Evolutionary conservation across 2,888 invertebrate genomes (phyloP).

Genomic region (Kuschelorhynchus macadamiae): DNA sequence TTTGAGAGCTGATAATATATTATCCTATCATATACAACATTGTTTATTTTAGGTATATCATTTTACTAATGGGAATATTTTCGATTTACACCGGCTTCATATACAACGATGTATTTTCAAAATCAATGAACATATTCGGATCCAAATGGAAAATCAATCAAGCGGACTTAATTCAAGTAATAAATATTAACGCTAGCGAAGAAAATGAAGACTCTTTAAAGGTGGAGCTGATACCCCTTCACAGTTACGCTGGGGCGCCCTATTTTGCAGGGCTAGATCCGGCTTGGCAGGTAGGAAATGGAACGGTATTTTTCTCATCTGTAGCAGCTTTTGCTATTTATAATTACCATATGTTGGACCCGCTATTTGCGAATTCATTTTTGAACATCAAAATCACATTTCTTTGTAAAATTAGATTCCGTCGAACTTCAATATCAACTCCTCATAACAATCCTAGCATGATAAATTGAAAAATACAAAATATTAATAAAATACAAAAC

Average conservation of each 20-base stretch:
- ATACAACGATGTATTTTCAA: conserved; percentile 85
- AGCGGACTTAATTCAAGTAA: conserved; percentile 42
- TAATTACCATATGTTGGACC: too few relatives aligned
- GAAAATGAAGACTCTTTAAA: conserved; percentile 42
- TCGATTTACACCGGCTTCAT: conserved; percentile 84
- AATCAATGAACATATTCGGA: conserved; percentile 81
- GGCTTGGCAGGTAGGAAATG: conserved; percentile 74
- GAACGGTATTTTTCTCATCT: too few relatives aligned
- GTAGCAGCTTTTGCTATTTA: too few relatives aligned
- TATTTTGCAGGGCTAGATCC: conserved; percentile 84
- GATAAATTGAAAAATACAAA: too few relatives aligned
- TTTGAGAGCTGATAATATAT: too few relatives aligned
- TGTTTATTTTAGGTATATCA: conserved; percentile 75
- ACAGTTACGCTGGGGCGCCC: conserved; percentile 68
- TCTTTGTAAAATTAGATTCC: too few relatives aligned
- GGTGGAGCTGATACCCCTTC: conserved; percentile 69
- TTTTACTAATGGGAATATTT: conserved; percentile 83
- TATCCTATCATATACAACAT: too few relatives aligned
- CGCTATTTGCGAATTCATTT: too few relatives aligned
- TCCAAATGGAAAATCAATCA: conserved; percentile 72
- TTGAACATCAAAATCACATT: too few relatives aligned
- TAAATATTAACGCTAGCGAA: conserved; percentile 53
- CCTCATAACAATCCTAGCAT: too few relatives aligned
- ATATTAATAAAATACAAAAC: too few relatives aligned
- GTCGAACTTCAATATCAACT: too few relatives aligned